Base-by-base conservation (phyloP, 1,140 invertebrate genomes). In the Halyomorpha halys region DNA sequence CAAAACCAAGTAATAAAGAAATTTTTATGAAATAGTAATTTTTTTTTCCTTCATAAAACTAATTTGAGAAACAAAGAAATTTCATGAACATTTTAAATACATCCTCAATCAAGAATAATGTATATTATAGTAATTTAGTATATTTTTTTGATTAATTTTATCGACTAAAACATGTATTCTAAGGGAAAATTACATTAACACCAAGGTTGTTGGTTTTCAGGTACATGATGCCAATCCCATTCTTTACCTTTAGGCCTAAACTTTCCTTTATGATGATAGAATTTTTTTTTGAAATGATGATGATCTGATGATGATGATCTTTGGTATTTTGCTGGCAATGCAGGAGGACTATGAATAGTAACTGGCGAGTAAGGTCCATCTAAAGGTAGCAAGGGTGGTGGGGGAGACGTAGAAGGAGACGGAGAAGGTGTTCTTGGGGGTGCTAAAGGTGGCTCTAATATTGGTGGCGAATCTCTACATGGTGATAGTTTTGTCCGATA, bases 271-370 rank as follows among this genome's bases (percentile, higher is more conserved):
- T 70, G 60, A 69, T 86, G 84, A 75, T 86, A 87, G 74, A 86
- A 89, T 68, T 87, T 87, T 76, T 89, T 89, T 72, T 88, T 88
- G 73, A 86, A 88, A 74, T 87, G 85, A 69, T 85, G 82, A 64
- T 82, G 73, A 49, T 74, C 76, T 25, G 76, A 74, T 25, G 53
- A 16, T 11, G 34, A 39, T 30, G 72, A 76, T 6, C 83, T 76
- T 69, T 84, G 81, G 68, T 84, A 85, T 68, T 84, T 83, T 3
- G 83, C 69, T 14, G 82, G 79, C 59, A 79, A 76, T 16, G 76
- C 77, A 14, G 71, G 63, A 47, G 67, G 53, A 13, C 23, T 56
- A 68, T 69, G 59, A 65, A 73, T 65, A 71, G 74, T 75, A 61
- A 75, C 66, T 23, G 70, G 78, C 64, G 73, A 75, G 64, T 75